Base-by-base conservation (phyloP, 2,888 invertebrate species). In the Syritta pipiens region DNA sequence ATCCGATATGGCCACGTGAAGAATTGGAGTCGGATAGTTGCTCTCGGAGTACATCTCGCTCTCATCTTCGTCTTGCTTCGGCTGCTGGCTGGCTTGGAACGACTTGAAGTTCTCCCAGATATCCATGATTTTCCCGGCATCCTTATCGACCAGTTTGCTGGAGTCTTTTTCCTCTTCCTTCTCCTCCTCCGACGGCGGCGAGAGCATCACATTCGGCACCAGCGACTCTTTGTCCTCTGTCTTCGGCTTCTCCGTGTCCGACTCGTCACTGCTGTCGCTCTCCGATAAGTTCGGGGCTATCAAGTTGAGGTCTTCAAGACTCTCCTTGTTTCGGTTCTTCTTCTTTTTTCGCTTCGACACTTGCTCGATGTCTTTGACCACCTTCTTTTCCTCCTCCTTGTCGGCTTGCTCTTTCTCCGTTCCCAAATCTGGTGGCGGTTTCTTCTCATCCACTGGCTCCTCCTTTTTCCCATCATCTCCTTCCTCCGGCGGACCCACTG, bases 211-310 rank as follows among this genome's bases (percentile, higher is more conserved):
- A 20, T 85, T 84, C 1, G 88, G 88, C 81, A 86, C 84, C 57
- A 86, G 49, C 3, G 83, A 72, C 53, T 82, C 82, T 37, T 83
- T 82, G 20, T 84, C 83, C 14, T 65, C 68, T 57, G 82, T 82
- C 57, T 84, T 81, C n/a, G 83, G 83, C 81, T 84, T 84, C 20
- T 81, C 81, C 35, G 68, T 49, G 83, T 88, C 84, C 20, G 85
- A 84, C 9, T 92, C 93, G 71, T 92, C 92, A 83, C 94, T 94
- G 81, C 94, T 94, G 83, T 95, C 96, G 86, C 95, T 95, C 84
- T 96, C 96, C 0, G 95, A 96, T 37, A 96, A 90, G 90, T 96
- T 96, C 37, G 95, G 89, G 1, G 94, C 95, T 2, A 95, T 95
- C 60, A 96, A 89, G 89, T 96, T 92, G 1, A 93, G 90, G 84